These are phyloP conservation scores for Sinelater perroti DNA, from an alignment of 2,888 invertebrate species.

Conservation along the genomic window DNA sequence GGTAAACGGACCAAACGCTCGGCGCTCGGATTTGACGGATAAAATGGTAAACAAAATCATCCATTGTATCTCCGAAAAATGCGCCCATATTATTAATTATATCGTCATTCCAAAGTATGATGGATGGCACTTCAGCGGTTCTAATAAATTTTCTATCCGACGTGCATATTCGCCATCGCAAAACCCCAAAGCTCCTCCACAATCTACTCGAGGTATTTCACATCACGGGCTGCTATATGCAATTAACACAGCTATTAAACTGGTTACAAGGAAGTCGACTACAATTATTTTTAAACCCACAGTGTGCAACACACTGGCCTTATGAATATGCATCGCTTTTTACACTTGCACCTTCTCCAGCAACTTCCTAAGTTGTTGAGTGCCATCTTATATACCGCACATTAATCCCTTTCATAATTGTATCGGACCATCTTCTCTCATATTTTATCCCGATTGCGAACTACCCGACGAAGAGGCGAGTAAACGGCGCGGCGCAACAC, in stretches of 20 bases:
- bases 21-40: slow-evolving; percentile 36
- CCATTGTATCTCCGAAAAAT: slow-evolving; percentile 25
- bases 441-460: too few relatives aligned
- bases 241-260: slow-evolving; percentile 15
- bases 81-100: slow-evolving; percentile 17
- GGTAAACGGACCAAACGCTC: slow-evolving; percentile 40
- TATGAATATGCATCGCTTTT: neutral
- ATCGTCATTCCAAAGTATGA: slow-evolving; percentile 20
- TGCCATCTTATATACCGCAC: too few relatives aligned
- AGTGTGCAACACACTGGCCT: slow-evolving; percentile 1
- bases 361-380: too few relatives aligned
- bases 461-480: too few relatives aligned
- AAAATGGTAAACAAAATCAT: slow-evolving; percentile 36
- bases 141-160: slow-evolving; percentile 16
- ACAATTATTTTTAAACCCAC: slow-evolving; percentile 12
- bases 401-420: too few relatives aligned
- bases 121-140: slow-evolving; percentile 15
- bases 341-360: neutral
- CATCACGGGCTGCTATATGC: slow-evolving; percentile 8
- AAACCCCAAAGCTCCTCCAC: neutral
- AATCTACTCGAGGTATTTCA: slow-evolving; percentile 6
- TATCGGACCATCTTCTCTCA: too few relatives aligned
- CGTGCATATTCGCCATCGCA: slow-evolving; percentile 4
- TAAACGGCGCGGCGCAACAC: too few relatives aligned
- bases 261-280: slow-evolving; percentile 1